Evolutionary conservation across 2,888 invertebrate genomes (phyloP).

Genomic region (Agrenia bidenticulata): DNA sequence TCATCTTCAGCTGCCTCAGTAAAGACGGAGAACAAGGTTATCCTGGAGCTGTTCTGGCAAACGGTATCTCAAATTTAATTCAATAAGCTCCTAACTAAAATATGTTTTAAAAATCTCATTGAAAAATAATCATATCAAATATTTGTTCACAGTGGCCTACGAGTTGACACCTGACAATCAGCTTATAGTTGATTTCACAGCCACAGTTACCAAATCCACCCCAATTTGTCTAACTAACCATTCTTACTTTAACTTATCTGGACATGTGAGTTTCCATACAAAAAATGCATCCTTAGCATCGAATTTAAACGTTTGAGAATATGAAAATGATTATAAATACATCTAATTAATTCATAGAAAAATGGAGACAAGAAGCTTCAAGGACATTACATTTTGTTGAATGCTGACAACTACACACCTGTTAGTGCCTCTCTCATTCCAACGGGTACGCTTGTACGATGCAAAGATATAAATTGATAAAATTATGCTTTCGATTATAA

Average conservation of each 20-base stretch:
- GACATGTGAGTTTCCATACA: conserved; percentile 73
- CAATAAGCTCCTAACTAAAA: not conserved
- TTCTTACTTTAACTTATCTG: conserved; percentile 87
- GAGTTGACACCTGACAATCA: conserved; percentile 72
- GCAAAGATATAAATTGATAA: not conserved
- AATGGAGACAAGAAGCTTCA: conserved; percentile 66
- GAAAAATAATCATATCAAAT: not conserved
- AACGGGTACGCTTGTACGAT: too few species aligned
- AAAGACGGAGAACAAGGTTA: conserved; percentile 82
- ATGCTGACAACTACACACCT: conserved; percentile 74
- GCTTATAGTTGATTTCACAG: conserved; percentile 72
- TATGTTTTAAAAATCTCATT: not conserved
- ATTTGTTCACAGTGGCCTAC: conserved; percentile 62
- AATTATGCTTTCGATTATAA: not conserved
- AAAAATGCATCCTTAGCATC: too few species aligned
- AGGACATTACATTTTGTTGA: conserved; percentile 71
- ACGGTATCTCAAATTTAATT: conserved; percentile 51
- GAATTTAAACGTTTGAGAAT: not conserved
- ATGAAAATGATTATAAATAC: not conserved
- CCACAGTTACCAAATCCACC: conserved; percentile 74
- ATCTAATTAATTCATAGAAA: conserved; percentile 58
- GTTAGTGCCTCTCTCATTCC: conserved; percentile 71
- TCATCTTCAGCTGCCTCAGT: conserved; percentile 72
- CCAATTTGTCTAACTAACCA: conserved; percentile 84
- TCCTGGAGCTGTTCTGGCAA: conserved; percentile 77